Evolutionary conservation across 2,797 vertebrate genomes (phyloP).

Genomic region (Oreochromis grahami): DNA sequence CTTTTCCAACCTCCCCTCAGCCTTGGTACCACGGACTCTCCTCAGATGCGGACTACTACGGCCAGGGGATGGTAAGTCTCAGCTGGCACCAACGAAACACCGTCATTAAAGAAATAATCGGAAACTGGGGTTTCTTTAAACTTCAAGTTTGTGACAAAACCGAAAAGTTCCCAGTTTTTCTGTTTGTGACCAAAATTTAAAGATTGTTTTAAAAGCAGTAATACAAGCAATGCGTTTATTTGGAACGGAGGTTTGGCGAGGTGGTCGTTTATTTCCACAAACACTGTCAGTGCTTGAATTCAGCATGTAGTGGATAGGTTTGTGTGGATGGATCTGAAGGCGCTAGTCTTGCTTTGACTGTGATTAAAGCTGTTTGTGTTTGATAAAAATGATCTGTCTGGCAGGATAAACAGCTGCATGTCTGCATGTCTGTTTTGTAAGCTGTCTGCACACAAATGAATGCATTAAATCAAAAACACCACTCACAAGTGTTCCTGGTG

Average conservation of each 20-base stretch:
- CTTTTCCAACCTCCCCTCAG: constrained; percentile 44
- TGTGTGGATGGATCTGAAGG: not conserved
- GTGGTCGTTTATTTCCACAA: not conserved
- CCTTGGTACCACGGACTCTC: constrained; percentile 75
- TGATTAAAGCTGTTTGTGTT: not conserved
- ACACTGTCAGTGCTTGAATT: not conserved
- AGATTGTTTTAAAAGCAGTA: not conserved
- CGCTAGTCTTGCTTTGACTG: not conserved
- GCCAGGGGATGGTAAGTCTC: constrained; percentile 80
- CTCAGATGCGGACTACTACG: constrained; percentile 76
- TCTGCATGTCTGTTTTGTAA: not conserved
- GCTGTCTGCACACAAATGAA: not conserved
- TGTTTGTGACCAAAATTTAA: not conserved
- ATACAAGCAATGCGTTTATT: not conserved
- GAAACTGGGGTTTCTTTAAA: not conserved
- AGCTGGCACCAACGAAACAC: not conserved
- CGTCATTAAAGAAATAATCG: accelerated
- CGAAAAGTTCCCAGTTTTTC: not conserved
- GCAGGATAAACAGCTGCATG: not conserved
- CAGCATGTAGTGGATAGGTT: not conserved
- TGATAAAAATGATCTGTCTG: not conserved
- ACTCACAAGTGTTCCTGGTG: not conserved
- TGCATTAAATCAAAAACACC: not conserved
- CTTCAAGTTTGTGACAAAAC: not conserved
- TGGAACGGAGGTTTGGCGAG: not conserved